These are phyloP conservation scores for Eulemur rubriventer DNA, from an alignment of 2,797 vertebrate species.

Conservation along the genomic window DNA sequence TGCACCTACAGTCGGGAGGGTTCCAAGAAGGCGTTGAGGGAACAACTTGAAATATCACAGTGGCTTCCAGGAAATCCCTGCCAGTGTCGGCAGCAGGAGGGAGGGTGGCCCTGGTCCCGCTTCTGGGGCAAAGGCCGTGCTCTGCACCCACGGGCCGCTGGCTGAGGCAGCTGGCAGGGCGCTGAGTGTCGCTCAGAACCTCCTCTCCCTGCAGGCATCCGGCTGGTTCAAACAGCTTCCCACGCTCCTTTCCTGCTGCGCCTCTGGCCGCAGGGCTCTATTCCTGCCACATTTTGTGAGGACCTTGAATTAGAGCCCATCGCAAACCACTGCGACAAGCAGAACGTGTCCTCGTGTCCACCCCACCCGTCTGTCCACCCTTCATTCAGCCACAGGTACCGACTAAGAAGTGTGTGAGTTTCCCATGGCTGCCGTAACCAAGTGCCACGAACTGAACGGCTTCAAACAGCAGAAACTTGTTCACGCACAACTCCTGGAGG, in stretches of 20 bases:
- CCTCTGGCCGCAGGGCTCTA: neutral
- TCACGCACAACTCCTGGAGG: neutral
- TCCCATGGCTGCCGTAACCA: neutral
- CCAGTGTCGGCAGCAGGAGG: neutral
- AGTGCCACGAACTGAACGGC: neutral
- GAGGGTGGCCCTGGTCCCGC: neutral
- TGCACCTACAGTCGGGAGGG: neutral
- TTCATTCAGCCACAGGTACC: neutral
- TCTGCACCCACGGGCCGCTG: rapidly evolving
- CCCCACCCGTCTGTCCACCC: neutral
- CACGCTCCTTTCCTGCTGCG: neutral
- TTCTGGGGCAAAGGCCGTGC: neutral
- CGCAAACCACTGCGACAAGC: neutral
- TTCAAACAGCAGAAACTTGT: neutral
- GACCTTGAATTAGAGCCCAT: neutral
- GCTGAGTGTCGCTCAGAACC: rapidly evolving
- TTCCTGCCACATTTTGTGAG: neutral
- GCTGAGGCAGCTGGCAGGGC: rapidly evolving
- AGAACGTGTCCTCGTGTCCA: rapidly evolving
- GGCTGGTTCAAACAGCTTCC: neutral
- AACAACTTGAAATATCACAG: neutral
- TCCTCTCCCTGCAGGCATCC: neutral
- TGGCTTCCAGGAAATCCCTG: constrained; percentile 29
- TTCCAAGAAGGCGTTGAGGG: neutral
- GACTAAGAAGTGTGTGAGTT: rapidly evolving